A percentile compares a stretch with the other conserved stretches of the same genome.
These are phyloP conservation scores for Rhea americana DNA, from an alignment of 2,113 vertebrate species.

Conservation along the genomic window DNA sequence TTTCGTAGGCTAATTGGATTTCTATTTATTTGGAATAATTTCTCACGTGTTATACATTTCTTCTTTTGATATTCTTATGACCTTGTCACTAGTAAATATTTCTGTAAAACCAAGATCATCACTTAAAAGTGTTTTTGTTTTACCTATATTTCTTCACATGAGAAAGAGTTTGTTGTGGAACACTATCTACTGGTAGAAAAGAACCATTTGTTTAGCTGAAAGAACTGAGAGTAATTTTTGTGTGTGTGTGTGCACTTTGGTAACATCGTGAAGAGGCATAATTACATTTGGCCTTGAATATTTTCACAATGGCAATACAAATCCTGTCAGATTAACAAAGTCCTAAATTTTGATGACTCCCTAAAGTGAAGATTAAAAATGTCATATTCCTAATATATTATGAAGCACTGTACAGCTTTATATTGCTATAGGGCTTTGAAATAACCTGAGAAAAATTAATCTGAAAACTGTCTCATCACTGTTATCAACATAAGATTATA, in stretches of 20 bases:
- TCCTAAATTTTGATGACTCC: slow-evolving; percentile 35
- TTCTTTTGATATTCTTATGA: background rate
- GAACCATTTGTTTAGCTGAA: background rate
- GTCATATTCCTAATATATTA: slow-evolving; percentile 32
- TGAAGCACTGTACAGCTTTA: slow-evolving; percentile 14
- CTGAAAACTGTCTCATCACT: slow-evolving; percentile 29
- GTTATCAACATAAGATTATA: background rate
- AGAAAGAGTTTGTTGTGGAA: background rate
- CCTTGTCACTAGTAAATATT: background rate
- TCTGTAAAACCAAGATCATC: background rate
- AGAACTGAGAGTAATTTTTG: background rate
- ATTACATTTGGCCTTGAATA: slow-evolving; percentile 34
- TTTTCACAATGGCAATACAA: slow-evolving; percentile 27
- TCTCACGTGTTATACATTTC: background rate
- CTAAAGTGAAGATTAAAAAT: slow-evolving; percentile 57
- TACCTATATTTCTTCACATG: background rate
- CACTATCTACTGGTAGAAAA: background rate
- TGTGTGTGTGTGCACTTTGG: background rate
- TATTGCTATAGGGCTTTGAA: slow-evolving; percentile 47
- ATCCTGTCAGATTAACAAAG: slow-evolving; percentile 38
- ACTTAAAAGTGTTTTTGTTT: background rate
- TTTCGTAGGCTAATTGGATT: background rate
- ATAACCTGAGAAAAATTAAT: slow-evolving; percentile 49
- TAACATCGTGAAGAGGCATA: slow-evolving; percentile 13
- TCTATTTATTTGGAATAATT: background rate